phyloP scores from a whole-genome alignment of 2,797 vertebrate genomes.

The Anabacerthia variegaticeps region DNA sequence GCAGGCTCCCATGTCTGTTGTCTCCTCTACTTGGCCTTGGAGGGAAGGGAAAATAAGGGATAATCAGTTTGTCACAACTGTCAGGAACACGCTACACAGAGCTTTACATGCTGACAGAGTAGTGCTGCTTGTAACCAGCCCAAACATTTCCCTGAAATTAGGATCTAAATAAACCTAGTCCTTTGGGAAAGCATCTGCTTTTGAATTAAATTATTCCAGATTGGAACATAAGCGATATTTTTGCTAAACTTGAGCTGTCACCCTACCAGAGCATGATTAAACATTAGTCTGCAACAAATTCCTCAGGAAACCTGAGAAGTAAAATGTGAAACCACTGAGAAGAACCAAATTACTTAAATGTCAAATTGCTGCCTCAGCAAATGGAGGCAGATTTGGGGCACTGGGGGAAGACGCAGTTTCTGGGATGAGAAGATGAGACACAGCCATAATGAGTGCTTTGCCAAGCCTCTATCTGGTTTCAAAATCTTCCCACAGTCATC shows the following conservation, averaged over 20 bases:
- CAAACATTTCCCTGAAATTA: neutral
- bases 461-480: conserved; percentile 16
- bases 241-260: neutral
- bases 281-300: neutral
- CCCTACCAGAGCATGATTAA: neutral
- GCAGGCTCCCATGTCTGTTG: neutral
- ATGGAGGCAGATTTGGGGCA: conserved; percentile 19
- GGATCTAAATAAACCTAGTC: neutral
- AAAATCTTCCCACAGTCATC: conserved; percentile 27
- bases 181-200: conserved; percentile 4
- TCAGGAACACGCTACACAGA: neutral
- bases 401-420: neutral
- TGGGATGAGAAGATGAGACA: conserved; percentile 1
- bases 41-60: neutral
- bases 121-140: neutral
- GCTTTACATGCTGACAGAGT: neutral
- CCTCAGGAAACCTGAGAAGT: neutral
- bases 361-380: conserved; percentile 42
- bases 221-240: neutral
- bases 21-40: neutral
- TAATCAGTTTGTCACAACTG: neutral
- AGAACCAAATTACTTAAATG: neutral
- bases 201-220: neutral
- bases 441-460: conserved; percentile 20
- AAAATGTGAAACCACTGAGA: neutral